Base-by-base conservation (phyloP, 2,113 vertebrate species). In the Camelus dromedarius region DNA sequence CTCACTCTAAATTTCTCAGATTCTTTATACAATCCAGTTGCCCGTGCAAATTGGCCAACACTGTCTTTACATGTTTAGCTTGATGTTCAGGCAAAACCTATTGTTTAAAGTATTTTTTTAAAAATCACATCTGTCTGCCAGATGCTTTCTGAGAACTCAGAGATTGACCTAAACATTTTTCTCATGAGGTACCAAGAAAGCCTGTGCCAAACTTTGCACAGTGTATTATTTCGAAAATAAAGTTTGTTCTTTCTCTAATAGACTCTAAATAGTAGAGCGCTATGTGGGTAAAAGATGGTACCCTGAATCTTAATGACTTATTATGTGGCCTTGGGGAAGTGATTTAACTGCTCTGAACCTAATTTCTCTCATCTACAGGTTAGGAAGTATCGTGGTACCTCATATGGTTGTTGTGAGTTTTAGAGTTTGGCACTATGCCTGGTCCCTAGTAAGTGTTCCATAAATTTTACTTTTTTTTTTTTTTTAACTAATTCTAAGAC, bases 221-320 rank as follows among this genome's bases (percentile, higher is more conserved):
- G 26, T 1, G 6, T 11, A 20, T 60, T 46, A 46, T 50, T 96
- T 93, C 60, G 48, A 93, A 97, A 93, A 73, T 89, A 76, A 92
- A 75, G 2, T 58, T 35, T 64, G 8, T 64, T 50, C 42, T 66
- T 54, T 58, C 30, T 38, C 66, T 19, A 22, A 5, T 8, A 66
- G 16, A 76, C 58, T 10, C 12, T 79, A 69, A 67, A 54, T n/a
- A 72, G 22, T 70, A 67, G 35, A 67, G 1, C 6, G 32, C 8
- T 48, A 2, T 54, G 58, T 79, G 60, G 6, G 42, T 66, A 56
- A 77, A 88, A 85, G 16, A 87, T 6, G 6, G 70, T 8, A n/a
- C 6, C 7, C 64, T 73, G 42, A 77, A 69, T 89, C 48, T 89
- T 86, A 42, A 7, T 58, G 46, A 87, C 38, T 79, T 72, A 64